phyloP scores from a whole-genome alignment of 2,888 invertebrate genomes.

The Tortricodes alternella region DNA sequence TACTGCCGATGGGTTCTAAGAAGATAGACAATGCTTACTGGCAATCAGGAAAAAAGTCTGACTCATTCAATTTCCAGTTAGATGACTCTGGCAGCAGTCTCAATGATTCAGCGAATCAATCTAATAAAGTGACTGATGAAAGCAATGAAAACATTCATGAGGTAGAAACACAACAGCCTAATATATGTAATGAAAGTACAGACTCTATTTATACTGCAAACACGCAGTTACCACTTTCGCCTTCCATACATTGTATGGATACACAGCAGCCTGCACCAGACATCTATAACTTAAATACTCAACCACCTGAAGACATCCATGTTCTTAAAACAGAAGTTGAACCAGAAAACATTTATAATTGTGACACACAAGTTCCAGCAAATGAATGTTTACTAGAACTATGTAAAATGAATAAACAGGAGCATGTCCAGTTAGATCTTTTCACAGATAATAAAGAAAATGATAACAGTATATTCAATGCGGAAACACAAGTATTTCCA shows the following conservation, averaged over 20 bases:
- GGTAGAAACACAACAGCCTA: constrained; percentile 59
- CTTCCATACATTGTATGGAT: constrained; percentile 30
- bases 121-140: constrained; percentile 24
- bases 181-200: constrained; percentile 39
- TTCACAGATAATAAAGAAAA: constrained; percentile 54
- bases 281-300: constrained; percentile 42
- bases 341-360: constrained; percentile 31
- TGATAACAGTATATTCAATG: constrained; percentile 43
- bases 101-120: constrained; percentile 44
- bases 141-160: constrained; percentile 41
- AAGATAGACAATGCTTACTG: constrained; percentile 62
- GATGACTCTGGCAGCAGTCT: constrained; percentile 48
- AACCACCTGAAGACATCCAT: constrained; percentile 24
- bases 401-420: constrained; percentile 51
- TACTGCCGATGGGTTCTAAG: constrained; percentile 54
- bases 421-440: constrained; percentile 56
- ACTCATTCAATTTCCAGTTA: constrained; percentile 50
- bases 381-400: constrained; percentile 50
- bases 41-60: constrained; percentile 62
- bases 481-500: constrained; percentile 39
- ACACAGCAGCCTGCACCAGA: constrained; percentile 33
- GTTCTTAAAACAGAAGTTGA: constrained; percentile 39
- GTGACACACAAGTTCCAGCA: constrained; percentile 41
- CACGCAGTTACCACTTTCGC: constrained; percentile 34
- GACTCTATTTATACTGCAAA: constrained; percentile 48